Percentiles rank a stretch among this genome's conserved stretches.
phyloP scores from a whole-genome alignment of 1,140 invertebrate genomes.

The Geopemphigus sp. region DNA sequence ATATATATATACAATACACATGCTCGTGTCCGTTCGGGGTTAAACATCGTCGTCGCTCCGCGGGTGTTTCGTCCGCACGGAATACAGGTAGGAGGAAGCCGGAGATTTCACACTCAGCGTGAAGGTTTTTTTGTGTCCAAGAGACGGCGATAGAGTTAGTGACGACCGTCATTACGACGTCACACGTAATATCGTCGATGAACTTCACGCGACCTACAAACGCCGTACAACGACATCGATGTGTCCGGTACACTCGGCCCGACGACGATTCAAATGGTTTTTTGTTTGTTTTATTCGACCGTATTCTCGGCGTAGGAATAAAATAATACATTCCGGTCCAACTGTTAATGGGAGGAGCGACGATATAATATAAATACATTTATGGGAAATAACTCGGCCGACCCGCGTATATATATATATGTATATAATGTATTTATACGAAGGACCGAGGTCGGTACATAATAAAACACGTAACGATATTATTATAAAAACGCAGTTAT shows the following conservation, averaged over 20 bases:
- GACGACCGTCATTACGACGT: background rate
- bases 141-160: too few species aligned
- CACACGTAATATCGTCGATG: background rate
- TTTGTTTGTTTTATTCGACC: too few species aligned
- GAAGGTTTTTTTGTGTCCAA: background rate
- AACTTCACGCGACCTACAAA: background rate
- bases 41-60: conserved; percentile 23
- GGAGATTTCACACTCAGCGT: conserved; percentile 37
- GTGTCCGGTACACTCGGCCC: too few species aligned
- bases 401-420: too few species aligned
- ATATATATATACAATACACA: too few species aligned
- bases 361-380: too few species aligned
- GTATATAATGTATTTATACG: too few species aligned
- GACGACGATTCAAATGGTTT: too few species aligned
- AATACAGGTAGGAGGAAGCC: conserved; percentile 41
- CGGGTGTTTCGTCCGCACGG: conserved; percentile 14
- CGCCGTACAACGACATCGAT: background rate
- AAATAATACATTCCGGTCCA: too few species aligned
- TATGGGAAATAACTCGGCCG: too few species aligned
- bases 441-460: background rate
- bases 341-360: too few species aligned
- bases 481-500: conserved; percentile 15
- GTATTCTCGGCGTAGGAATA: too few species aligned
- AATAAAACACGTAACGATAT: conserved; percentile 1
- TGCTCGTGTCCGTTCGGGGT: background rate